These are phyloP conservation scores for Parnassius glacialis DNA, from an alignment of 2,888 invertebrate genomes.

Conservation along the genomic window DNA sequence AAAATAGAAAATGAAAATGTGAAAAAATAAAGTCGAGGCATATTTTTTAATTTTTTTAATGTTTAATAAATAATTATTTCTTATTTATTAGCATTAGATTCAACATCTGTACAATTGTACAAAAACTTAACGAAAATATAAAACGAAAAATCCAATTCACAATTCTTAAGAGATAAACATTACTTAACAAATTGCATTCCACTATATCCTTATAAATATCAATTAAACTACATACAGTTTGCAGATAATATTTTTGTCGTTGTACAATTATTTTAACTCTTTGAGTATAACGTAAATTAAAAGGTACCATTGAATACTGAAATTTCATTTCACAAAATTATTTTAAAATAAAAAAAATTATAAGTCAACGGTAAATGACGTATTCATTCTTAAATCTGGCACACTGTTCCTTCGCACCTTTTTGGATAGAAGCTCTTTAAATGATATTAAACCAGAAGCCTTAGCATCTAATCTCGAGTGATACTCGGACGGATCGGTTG, in stretches of 20 bases:
- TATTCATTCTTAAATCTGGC: conserved; percentile 68
- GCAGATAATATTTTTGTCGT: too few relatives aligned
- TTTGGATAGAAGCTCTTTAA: conserved; percentile 60
- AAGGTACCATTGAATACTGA: conserved; percentile 1
- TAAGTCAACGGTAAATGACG: conserved; percentile 62
- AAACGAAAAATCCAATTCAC: conserved; percentile 22
- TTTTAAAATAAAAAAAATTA: conserved; percentile 31
- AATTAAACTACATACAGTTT: too few relatives aligned
- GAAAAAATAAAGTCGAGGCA: neutral
- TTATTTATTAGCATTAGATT: conserved; percentile 64
- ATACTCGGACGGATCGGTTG: conserved; percentile 72
- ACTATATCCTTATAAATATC: too few relatives aligned
- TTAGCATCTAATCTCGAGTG: conserved; percentile 68
- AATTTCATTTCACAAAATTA: neutral
- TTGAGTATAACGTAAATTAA: neutral
- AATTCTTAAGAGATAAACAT: neutral
- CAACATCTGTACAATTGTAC: conserved; percentile 76
- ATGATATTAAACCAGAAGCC: conserved; percentile 70
- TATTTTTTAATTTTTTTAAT: conserved; percentile 31
- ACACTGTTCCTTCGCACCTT: conserved; percentile 71
- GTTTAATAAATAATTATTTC: conserved; percentile 61
- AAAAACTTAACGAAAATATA: conserved; percentile 40
- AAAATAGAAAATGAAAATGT: too few relatives aligned
- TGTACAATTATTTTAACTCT: conserved; percentile 10
- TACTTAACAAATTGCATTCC: too few relatives aligned